Base-by-base conservation (phyloP, 2,113 vertebrate genomes). In the Notarius lentiginosus region DNA sequence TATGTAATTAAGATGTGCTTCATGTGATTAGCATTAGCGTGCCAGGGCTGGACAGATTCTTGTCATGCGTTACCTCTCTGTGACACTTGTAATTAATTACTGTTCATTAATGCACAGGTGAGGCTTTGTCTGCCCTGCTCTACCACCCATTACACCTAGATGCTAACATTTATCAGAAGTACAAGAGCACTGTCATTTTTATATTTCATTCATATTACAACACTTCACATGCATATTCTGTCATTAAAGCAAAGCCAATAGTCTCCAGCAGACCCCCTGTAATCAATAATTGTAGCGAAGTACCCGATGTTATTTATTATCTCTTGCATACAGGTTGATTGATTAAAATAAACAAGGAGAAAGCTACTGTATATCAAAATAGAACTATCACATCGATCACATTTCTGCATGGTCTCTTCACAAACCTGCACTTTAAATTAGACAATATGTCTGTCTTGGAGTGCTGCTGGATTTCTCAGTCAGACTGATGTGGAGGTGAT, bases 401-500 rank as follows among this genome's bases (percentile, higher is more conserved):
- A 53, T 27, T 27, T 27, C 72, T 76, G 22, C 24, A 17, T 41
- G 10, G 27, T 61, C 70, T 47, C 20, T 12, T 58, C 22, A 51
- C 41, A 63, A 56, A 61, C 27, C 41, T n/a, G 34, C 18, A 17
- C 65, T 79, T 53, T 41, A 87, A 63, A 60, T 72, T n/a, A 60
- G 85, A 49, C 53, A 12, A 53, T 53, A 82, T 75, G 68, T 87
- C 68, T 56, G 66, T 60, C 49, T 68, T 56, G 51, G 22, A 15
- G 72, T 55, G 27, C 20, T 66, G 75, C 17, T 34, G 41, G 47
- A 61, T 56, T 65, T 81, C 18, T 77, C 60, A 56, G 24, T 27
- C 76, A 55, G 70, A 93, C 91, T 92, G 92, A 92, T 93, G 87
- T 90, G 58, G 85, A 86, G 87, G 92, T 88, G 91, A 91, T 92